Evolutionary conservation across 2,113 vertebrate genomes (phyloP).

Genomic region (Trichechus manatus): DNA sequence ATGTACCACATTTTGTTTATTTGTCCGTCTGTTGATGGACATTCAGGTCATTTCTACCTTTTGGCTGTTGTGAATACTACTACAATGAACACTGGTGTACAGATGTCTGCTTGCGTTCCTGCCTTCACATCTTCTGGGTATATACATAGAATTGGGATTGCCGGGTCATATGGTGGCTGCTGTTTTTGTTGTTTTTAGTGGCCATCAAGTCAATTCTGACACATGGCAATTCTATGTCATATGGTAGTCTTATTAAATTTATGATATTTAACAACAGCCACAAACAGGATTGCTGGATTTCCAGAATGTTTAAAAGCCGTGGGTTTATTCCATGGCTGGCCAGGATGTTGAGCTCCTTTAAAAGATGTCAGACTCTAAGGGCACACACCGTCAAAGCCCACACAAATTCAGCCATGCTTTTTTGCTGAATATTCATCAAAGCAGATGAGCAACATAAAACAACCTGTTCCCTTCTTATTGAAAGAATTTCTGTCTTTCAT

Average conservation of each 20-base stretch:
- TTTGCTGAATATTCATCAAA: constrained; percentile 21
- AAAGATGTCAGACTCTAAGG: background rate
- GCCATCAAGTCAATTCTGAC: background rate
- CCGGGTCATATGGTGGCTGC: background rate
- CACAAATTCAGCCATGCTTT: background rate
- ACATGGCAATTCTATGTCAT: background rate
- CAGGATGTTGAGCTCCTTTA: background rate
- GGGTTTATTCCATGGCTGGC: background rate
- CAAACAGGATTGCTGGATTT: background rate
- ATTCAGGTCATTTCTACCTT: background rate
- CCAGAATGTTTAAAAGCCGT: background rate
- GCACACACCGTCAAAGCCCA: background rate
- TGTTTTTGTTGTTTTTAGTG: background rate
- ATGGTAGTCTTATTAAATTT: constrained; percentile 30
- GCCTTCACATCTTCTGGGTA: background rate
- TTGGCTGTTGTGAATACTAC: background rate
- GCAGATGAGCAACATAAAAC: background rate
- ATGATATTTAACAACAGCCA: constrained; percentile 40
- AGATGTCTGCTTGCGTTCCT: background rate
- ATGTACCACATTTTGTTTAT: background rate
- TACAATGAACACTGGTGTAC: background rate
- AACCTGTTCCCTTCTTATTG: background rate
- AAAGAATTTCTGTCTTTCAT: constrained; percentile 43
- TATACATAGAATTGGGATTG: background rate
- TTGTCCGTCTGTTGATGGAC: background rate